Percentiles rank a stretch among this genome's conserved stretches.
Conservation (phyloP, 2,888 invertebrate species). For the Frankliniella intonsa region DNA sequence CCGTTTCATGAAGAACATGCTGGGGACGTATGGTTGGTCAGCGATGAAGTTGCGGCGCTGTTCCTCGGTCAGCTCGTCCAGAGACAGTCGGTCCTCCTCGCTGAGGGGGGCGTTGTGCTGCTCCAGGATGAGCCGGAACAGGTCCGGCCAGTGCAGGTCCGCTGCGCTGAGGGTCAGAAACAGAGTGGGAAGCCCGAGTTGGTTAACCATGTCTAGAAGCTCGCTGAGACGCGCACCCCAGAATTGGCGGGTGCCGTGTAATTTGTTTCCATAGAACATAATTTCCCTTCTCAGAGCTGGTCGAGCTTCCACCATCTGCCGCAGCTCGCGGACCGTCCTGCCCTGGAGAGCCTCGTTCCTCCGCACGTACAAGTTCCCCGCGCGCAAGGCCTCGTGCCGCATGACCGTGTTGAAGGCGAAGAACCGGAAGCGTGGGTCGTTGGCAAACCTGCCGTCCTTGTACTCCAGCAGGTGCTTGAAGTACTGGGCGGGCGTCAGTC, state of each 20-base stretch:
- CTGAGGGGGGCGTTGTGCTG: background rate
- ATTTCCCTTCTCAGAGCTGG: slow-evolving; percentile 30
- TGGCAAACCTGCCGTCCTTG: slow-evolving; percentile 28
- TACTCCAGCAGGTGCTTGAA: slow-evolving; percentile 30
- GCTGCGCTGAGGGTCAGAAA: slow-evolving; percentile 37
- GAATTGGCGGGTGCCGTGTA: slow-evolving; percentile 33
- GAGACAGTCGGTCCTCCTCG: background rate
- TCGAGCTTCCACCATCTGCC: slow-evolving; percentile 19
- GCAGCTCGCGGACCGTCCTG: slow-evolving; percentile 16
- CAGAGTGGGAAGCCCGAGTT: slow-evolving; percentile 34
- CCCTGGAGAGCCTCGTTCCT: background rate
- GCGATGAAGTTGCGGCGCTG: background rate
- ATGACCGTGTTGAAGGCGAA: slow-evolving; percentile 28
- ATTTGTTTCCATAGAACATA: slow-evolving; percentile 33
- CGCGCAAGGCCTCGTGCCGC: background rate
- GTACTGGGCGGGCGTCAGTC: slow-evolving; percentile 20
- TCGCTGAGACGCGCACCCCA: slow-evolving; percentile 33
- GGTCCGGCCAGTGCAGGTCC: slow-evolving; percentile 36
- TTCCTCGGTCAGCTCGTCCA: background rate
- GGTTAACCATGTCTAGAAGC: slow-evolving; percentile 35
- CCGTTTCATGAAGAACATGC: background rate
- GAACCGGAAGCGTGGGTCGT: slow-evolving; percentile 28
- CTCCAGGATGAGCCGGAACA: slow-evolving; percentile 29
- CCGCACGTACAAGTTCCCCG: background rate
- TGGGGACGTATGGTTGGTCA: background rate